Evolutionary conservation across 2,797 vertebrate species (phyloP), one percentile per base, ranked within the genome.

Genomic region (Lates japonicus): DNA sequence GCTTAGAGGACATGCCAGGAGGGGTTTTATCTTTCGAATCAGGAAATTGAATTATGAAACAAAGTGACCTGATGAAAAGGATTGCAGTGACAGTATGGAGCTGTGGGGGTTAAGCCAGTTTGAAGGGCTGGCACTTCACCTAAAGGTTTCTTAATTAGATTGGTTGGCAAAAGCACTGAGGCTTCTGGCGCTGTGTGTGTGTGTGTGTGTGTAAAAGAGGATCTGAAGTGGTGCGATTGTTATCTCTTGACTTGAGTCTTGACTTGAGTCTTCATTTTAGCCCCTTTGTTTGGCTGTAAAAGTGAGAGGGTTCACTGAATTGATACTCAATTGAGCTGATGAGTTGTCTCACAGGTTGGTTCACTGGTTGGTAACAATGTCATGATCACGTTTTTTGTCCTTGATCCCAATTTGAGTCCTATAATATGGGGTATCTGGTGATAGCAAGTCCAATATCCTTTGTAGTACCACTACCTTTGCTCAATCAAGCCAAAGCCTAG

Each of bases 131-230:
- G 31, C 80, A 89, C 90, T 92, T 91, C 85, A 90, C 85, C 78
- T 81, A 49, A 82, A 83, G 79, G 76, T 83, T 89, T 84, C 79
- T 76, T 93, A 90, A 93, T 92, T 90, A 87, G 84, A 90, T 88
- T 81, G 81, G 49, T 58, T 66, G 58, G 87, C 83, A 82, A 87
- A 80, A 86, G 76, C 72, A 65, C 25, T 39, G 44, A 68, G 58
- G 41, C 44, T 65, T 55, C 46, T n/a, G 5, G 57, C 3, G 5
- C 35, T 49, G 64, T 63, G 70, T 39, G 51, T 66, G 74, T 73
- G 61, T 54, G 44, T 61, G 61, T 52, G 69, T n/a, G 62, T 74
- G 72, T 74, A 46, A 60, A 57, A 63, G 57, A 49, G 44, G 41
- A 16, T 74, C 41, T 83, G 17, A 76, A 78, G 78, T 39, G 68